phyloP scores from a whole-genome alignment of 2,113 vertebrate species.

The Sylvilagus bachmani region DNA sequence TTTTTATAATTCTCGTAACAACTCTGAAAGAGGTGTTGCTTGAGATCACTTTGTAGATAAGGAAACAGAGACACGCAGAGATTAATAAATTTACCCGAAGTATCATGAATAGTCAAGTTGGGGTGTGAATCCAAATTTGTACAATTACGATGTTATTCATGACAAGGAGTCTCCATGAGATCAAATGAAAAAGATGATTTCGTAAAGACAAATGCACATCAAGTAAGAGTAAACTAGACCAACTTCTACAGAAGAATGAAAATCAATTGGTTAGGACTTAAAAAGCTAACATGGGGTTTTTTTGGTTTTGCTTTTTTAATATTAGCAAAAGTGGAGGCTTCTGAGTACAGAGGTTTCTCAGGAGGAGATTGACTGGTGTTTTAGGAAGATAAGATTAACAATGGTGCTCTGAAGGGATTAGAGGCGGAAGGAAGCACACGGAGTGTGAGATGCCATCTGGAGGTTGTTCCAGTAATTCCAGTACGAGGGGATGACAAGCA shows the following conservation, averaged over 20 bases:
- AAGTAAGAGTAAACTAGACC: not conserved
- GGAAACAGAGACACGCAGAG: not conserved
- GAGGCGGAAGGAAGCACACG: slow-evolving; percentile 24
- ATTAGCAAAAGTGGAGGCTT: not conserved
- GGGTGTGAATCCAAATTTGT: not conserved
- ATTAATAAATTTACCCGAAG: not conserved
- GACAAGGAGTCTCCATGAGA: not conserved
- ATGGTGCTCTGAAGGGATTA: not conserved
- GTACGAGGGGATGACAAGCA: not conserved
- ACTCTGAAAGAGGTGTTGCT: not conserved
- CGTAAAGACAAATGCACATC: not conserved
- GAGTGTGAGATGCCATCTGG: not conserved
- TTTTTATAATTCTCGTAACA: slow-evolving; percentile 24
- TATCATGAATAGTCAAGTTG: not conserved
- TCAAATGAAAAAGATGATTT: not conserved
- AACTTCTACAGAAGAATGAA: not conserved
- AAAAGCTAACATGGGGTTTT: not conserved
- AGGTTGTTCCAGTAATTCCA: not conserved
- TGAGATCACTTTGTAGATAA: not conserved
- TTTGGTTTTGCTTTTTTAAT: not conserved
- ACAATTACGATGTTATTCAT: not conserved
- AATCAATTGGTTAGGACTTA: not conserved
- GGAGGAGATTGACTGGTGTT: not conserved
- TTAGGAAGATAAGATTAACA: slow-evolving; percentile 37
- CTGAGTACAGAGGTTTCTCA: not conserved